phyloP scores from a whole-genome alignment of 2,888 invertebrate genomes.

The Masnerella sp. region DNA sequence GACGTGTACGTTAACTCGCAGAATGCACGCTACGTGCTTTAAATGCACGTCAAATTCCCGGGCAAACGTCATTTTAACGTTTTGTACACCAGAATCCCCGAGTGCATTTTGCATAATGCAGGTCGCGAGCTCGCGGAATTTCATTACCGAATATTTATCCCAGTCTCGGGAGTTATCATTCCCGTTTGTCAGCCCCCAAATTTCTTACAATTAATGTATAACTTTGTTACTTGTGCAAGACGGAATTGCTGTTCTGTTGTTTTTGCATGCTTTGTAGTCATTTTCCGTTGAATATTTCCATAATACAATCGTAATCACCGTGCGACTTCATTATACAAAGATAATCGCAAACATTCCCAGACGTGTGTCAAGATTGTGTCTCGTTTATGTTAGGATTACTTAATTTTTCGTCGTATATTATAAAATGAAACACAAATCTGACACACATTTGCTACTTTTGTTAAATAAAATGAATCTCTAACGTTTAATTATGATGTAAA shows the following conservation, averaged over 20 bases:
- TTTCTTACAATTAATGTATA: slow-evolving; percentile 27
- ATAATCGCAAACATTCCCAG: background rate
- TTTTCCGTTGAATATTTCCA: slow-evolving; percentile 2
- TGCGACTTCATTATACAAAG: background rate
- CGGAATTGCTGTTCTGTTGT: background rate
- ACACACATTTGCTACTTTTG: too few relatives aligned
- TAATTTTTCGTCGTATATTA: too few relatives aligned
- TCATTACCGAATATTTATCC: slow-evolving; percentile 46
- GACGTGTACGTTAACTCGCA: slow-evolving; percentile 50
- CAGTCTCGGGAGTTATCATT: slow-evolving; percentile 15
- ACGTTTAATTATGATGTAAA: too few relatives aligned
- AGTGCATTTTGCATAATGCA: slow-evolving; percentile 45
- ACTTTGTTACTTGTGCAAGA: slow-evolving; percentile 19
- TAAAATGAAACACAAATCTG: too few relatives aligned
- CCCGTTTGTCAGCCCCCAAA: slow-evolving; percentile 7
- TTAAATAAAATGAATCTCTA: too few relatives aligned
- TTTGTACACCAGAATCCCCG: slow-evolving; percentile 39
- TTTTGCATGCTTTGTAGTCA: background rate
- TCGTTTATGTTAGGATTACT: too few relatives aligned
- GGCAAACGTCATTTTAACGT: slow-evolving; percentile 46
- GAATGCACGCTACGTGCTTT: slow-evolving; percentile 49
- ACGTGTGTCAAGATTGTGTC: too few relatives aligned
- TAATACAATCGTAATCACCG: slow-evolving; percentile 6
- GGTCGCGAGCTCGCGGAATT: slow-evolving; percentile 41
- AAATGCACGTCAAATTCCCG: slow-evolving; percentile 53